These are phyloP conservation scores for Psettodes erumei DNA, from an alignment of 2,113 vertebrate genomes.

Conservation along the genomic window DNA sequence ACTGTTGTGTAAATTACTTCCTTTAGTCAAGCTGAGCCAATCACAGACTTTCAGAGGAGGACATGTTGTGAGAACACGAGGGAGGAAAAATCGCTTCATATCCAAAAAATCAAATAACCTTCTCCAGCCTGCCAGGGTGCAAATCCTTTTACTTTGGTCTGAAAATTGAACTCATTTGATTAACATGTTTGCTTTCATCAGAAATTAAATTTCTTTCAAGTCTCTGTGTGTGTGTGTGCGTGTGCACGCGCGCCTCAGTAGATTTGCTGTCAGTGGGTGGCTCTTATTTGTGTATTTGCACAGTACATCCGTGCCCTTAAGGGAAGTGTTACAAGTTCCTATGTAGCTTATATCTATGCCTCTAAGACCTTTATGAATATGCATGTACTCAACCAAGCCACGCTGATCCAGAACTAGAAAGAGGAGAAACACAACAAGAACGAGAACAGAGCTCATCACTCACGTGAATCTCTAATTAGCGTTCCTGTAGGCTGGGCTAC, in stretches of 20 bases:
- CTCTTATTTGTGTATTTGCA: constrained; percentile 45
- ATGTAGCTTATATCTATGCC: constrained; percentile 31
- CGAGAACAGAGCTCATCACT: constrained; percentile 6
- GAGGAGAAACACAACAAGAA: neutral
- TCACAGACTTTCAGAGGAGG: constrained; percentile 41
- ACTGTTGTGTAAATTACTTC: constrained; percentile 49
- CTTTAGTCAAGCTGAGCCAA: constrained; percentile 60
- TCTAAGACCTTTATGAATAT: constrained; percentile 41
- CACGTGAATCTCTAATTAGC: neutral
- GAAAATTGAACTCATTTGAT: constrained; percentile 68
- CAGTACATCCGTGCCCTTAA: constrained; percentile 11
- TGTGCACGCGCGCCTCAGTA: constrained; percentile 5
- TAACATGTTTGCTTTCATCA: constrained; percentile 66
- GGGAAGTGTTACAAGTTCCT: constrained; percentile 21
- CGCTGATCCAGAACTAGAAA: neutral
- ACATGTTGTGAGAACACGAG: constrained; percentile 46
- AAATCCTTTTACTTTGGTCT: constrained; percentile 62
- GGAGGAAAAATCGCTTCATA: constrained; percentile 63
- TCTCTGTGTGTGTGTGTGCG: constrained; percentile 5
- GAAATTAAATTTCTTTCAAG: constrained; percentile 61
- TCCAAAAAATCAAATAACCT: constrained; percentile 62
- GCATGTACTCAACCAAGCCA: neutral
- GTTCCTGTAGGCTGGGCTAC: neutral
- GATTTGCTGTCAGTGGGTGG: constrained; percentile 49
- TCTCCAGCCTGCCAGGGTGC: constrained; percentile 51